These are phyloP conservation scores for Halocynthia aurantium DNA, from an alignment of 23 tunicate genomes.

Conservation along the genomic window DNA sequence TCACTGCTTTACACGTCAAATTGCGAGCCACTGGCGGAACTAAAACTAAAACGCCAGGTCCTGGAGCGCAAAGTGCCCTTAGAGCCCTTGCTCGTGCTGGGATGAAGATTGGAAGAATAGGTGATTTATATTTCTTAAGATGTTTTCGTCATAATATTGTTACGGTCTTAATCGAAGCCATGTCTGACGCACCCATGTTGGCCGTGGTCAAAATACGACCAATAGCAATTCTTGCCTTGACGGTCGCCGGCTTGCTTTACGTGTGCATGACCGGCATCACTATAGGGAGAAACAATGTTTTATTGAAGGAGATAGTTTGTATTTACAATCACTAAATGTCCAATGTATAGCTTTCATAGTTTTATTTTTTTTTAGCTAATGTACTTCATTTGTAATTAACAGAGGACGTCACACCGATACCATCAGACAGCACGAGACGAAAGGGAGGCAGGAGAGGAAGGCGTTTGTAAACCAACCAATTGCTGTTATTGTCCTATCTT, in stretches of 20 bases:
- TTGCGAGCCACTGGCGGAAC: conserved; percentile 99
- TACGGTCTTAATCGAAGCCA: conserved; percentile 50
- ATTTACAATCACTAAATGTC: background rate
- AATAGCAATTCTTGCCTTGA: conserved; percentile 32
- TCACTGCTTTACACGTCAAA: conserved; percentile 92
- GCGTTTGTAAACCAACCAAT: conserved; percentile 59
- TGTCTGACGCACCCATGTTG: background rate
- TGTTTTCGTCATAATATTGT: no score
- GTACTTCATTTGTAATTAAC: conserved; percentile 4
- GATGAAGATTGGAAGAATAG: conserved; percentile 97
- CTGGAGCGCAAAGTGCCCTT: conserved; percentile 97
- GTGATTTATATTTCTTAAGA: conserved; percentile 12
- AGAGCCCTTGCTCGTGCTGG: conserved; percentile 99
- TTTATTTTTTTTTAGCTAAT: no score
- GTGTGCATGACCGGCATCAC: conserved; percentile 36
- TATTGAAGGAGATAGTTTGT: no score
- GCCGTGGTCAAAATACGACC: conserved; percentile 55
- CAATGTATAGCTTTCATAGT: background rate
- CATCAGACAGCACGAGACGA: conserved; percentile 96
- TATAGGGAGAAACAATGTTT: conserved; percentile 23
- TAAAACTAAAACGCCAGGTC: conserved; percentile 98
- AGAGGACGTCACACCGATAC: conserved; percentile 99
- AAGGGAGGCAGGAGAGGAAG: conserved; percentile 99
- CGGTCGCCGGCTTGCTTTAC: conserved; percentile 47
- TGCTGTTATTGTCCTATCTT: no score